phyloP scores from a whole-genome alignment of 2,113 vertebrate genomes.

The Ursus arctos region DNA sequence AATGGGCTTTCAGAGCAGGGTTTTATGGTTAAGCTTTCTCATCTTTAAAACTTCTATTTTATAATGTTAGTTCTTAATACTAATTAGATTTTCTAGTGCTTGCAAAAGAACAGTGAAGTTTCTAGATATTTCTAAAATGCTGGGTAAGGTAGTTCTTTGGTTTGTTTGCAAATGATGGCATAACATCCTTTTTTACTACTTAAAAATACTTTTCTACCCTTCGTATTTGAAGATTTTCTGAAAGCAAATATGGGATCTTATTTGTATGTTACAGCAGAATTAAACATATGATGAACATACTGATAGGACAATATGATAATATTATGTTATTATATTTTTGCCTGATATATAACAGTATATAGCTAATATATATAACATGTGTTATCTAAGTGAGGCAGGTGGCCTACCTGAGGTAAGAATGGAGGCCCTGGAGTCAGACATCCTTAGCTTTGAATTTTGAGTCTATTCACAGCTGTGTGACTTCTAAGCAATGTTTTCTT shows the following conservation, averaged over 20 bases:
- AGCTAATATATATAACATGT: neutral
- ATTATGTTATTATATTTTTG: neutral
- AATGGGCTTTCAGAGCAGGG: neutral
- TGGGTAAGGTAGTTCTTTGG: neutral
- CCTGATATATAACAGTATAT: neutral
- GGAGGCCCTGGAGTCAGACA: neutral
- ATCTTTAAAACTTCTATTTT: conserved; percentile 38
- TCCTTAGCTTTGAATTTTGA: neutral
- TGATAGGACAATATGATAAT: neutral
- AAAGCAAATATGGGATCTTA: neutral
- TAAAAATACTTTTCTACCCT: conserved; percentile 9
- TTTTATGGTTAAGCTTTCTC: conserved; percentile 52
- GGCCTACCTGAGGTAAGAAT: neutral
- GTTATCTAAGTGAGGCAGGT: neutral
- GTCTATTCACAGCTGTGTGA: neutral
- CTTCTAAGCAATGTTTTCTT: neutral
- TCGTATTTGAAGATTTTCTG: conserved; percentile 36
- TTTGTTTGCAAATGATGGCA: conserved; percentile 27
- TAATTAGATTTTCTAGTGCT: conserved; percentile 41
- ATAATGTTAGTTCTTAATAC: conserved; percentile 42
- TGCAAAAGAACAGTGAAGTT: conserved; percentile 33
- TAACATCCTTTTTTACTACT: conserved; percentile 35
- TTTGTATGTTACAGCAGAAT: conserved; percentile 34
- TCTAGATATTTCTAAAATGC: conserved; percentile 38
- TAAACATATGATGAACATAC: neutral